Conservation (phyloP, 2,113 vertebrate species). For the Oriolus oriolus region DNA sequence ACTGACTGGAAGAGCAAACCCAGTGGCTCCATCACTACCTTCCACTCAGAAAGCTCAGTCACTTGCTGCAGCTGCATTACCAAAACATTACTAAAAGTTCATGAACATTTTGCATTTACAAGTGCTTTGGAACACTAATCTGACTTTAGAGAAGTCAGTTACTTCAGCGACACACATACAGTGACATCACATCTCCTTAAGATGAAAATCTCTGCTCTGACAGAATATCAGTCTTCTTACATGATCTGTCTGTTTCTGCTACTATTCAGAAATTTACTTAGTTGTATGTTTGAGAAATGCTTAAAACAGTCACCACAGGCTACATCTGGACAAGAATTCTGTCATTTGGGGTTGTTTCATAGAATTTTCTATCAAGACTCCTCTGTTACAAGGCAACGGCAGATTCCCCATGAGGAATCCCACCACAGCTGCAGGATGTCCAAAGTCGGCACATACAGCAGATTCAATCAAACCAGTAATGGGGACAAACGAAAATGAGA, state of each 20-base stretch:
- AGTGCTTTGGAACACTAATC: neutral
- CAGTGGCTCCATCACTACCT: neutral
- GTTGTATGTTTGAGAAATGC: neutral
- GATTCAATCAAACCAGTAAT: neutral
- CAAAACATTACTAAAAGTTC: neutral
- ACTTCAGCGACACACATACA: neutral
- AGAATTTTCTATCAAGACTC: neutral
- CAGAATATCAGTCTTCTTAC: neutral
- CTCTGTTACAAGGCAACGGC: neutral
- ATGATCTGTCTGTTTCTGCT: constrained; percentile 32
- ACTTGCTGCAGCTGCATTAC: neutral
- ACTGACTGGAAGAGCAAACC: neutral
- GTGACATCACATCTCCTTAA: neutral
- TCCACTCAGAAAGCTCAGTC: neutral
- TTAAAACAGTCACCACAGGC: neutral
- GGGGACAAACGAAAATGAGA: neutral
- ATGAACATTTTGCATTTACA: neutral
- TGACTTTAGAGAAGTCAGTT: neutral
- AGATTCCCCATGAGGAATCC: neutral
- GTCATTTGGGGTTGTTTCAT: neutral
- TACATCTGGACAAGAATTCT: neutral
- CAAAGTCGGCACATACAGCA: neutral
- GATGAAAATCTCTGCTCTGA: neutral
- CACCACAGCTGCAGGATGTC: neutral
- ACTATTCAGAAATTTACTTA: constrained; percentile 6